Percentiles rank a stretch among this genome's conserved stretches.
Evolutionary conservation across 2,888 invertebrate genomes (phyloP).

Genomic region (Ernsta delagoae): DNA sequence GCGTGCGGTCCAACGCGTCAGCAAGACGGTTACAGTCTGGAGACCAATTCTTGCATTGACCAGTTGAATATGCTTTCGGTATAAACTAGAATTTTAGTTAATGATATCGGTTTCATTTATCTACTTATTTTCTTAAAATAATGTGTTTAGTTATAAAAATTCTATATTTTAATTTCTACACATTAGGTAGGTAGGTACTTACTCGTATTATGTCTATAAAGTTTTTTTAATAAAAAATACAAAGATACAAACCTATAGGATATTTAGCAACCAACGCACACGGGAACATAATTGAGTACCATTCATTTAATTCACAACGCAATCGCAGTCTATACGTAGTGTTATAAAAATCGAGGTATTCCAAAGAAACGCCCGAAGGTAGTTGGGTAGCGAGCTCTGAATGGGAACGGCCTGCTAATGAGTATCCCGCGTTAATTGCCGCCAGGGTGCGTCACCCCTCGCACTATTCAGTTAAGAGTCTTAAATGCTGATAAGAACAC

Average conservation of each 20-base stretch:
- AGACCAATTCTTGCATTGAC: neutral
- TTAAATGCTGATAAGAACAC: conserved; percentile 65
- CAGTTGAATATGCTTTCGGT: too few species aligned
- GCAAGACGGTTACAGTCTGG: conserved; percentile 53
- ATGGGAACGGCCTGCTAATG: conserved; percentile 79
- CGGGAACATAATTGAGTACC: neutral
- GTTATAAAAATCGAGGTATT: conserved; percentile 67
- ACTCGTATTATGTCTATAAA: too few species aligned
- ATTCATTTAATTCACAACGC: neutral
- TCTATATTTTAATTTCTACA: too few species aligned
- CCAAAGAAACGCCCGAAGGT: conserved; percentile 58
- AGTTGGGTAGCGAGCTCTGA: conserved; percentile 67
- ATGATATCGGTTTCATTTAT: too few species aligned
- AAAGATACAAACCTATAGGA: too few species aligned
- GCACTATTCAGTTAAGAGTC: conserved; percentile 55
- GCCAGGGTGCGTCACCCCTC: conserved; percentile 40
- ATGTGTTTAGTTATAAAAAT: too few species aligned
- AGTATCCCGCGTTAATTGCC: conserved; percentile 55
- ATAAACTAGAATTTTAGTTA: too few species aligned
- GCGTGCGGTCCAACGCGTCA: conserved; percentile 54
- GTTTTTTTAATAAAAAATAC: too few species aligned
- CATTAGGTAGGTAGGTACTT: too few species aligned
- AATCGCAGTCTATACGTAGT: neutral
- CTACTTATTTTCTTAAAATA: too few species aligned
- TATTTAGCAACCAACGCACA: neutral